phyloP scores from a whole-genome alignment of 30 jellyfish, hydroid and myxozoan genomes.

The Nemopilema nomurai region DNA sequence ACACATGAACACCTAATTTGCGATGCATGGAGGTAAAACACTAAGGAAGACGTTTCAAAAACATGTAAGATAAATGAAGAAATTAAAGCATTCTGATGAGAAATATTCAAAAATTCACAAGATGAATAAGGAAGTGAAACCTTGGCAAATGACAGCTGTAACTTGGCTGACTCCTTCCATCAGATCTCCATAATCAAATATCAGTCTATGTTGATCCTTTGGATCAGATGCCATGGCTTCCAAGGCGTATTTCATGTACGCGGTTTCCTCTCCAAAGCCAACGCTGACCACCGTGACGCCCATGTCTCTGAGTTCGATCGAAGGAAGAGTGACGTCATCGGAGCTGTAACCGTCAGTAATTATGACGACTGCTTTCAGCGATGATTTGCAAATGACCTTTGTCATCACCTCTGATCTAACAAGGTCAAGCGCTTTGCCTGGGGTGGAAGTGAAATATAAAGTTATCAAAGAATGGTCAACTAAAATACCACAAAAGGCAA shows the following conservation, averaged over 20 bases:
- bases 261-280: slow-evolving; percentile 94
- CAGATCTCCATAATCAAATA: slow-evolving; percentile 84
- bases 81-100: too few species aligned
- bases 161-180: slow-evolving; percentile 80
- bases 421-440: slow-evolving; percentile 93
- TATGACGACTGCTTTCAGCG: slow-evolving; percentile 75
- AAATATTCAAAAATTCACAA: too few species aligned
- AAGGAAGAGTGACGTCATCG: slow-evolving; percentile 88
- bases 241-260: slow-evolving; percentile 85
- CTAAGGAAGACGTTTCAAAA: too few species aligned
- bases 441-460: neutral
- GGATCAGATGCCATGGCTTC: slow-evolving; percentile 95
- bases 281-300: slow-evolving; percentile 87
- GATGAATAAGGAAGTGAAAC: too few species aligned
- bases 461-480: too few species aligned
- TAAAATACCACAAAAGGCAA: too few species aligned
- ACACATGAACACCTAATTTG: too few species aligned
- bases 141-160: slow-evolving; percentile 85
- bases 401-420: slow-evolving; percentile 84
- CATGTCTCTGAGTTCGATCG: slow-evolving; percentile 84
- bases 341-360: slow-evolving; percentile 94
- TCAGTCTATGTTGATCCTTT: slow-evolving; percentile 66
- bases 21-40: too few species aligned
- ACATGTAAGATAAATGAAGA: too few species aligned
- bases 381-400: slow-evolving; percentile 70